A percentile compares a stretch with the other conserved stretches of the same genome.
These are phyloP conservation scores for Crotalus helleri DNA, from an alignment of 2,113 vertebrate species.

Conservation along the genomic window DNA sequence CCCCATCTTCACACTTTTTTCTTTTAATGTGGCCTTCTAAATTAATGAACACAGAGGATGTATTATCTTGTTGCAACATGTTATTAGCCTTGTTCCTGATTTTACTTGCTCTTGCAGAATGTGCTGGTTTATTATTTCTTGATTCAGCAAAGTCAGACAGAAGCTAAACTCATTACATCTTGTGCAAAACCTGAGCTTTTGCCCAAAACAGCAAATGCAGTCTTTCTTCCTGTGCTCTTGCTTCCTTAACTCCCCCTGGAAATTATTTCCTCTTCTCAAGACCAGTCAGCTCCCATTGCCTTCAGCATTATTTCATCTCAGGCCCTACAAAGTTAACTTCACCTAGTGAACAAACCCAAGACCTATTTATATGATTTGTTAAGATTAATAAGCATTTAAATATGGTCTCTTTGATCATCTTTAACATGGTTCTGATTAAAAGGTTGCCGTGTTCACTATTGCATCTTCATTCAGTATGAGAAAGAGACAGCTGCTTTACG, in stretches of 20 bases:
- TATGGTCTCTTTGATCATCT: background rate
- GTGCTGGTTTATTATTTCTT: conserved; percentile 6
- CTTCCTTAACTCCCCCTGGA: conserved; percentile 24
- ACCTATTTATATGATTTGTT: background rate
- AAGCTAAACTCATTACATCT: conserved; percentile 34
- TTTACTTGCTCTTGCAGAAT: conserved; percentile 53
- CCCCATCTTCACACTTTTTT: conserved; percentile 23
- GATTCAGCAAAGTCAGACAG: conserved; percentile 36
- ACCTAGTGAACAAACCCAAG: background rate
- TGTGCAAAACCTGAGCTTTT: conserved; percentile 32
- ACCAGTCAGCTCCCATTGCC: conserved; percentile 17
- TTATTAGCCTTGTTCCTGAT: conserved; percentile 45
- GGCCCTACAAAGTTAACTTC: background rate
- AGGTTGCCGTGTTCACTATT: background rate
- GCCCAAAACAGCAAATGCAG: conserved; percentile 27
- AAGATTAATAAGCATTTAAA: background rate
- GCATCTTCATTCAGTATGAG: background rate
- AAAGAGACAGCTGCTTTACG: background rate
- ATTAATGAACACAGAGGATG: conserved; percentile 22
- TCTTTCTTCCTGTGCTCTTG: conserved; percentile 16
- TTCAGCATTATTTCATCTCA: background rate
- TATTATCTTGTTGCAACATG: conserved; percentile 42
- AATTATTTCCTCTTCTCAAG: conserved; percentile 52
- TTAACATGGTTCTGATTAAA: background rate
- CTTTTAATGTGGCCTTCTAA: background rate